Evolutionary conservation across 2,797 vertebrate species (phyloP), one percentile per base, ranked within the genome.

Genomic region (Macrochelys suwanniensis): DNA sequence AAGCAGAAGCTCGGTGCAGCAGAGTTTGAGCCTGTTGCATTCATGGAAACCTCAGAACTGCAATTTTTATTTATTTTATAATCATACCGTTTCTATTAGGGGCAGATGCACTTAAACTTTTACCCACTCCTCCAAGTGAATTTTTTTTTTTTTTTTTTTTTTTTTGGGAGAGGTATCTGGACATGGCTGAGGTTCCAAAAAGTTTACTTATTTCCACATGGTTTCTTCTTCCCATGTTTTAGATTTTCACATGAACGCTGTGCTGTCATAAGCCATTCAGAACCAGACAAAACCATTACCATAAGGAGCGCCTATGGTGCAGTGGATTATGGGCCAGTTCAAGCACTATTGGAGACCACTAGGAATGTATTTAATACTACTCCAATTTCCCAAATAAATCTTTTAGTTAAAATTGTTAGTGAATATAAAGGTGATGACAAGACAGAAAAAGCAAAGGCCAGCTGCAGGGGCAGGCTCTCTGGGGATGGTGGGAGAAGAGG

Each of bases 291-390:
- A 56, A 26, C 28, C 57, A 61, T 25, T 33, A 86, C 1, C 4
- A 76, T 5, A n/a, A 13, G 47, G 37, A 89, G 79, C 28, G 59
- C 42, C 42, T 15, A 33, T 19, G 1, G 0, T 1, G 0, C 1
- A 25, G 47, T 0, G 1, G 50, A 57, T 37, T 3, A 17, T 47
- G 31, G 21, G 23, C 6, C 84, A 81, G 17, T 61, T 82, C 45
- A 17, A 21, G 65, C 54, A 45, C 47, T 0, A 0, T 25, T 6
- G 56, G 37, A 61, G 0, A 57, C 19, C 21, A 19, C 0, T 1
- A 13, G 11, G 37, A 80, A 76, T 45, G 25, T 76, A 76, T 28
- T 16, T 16, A 49, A 7, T 37, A 71, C 42, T 49, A 26, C 45
- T 7, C 42, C 42, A 33, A 11, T n/a, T 19, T 28, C 61, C 5